phyloP scores from a whole-genome alignment of 2,888 invertebrate species.

The Baccha elongata region DNA sequence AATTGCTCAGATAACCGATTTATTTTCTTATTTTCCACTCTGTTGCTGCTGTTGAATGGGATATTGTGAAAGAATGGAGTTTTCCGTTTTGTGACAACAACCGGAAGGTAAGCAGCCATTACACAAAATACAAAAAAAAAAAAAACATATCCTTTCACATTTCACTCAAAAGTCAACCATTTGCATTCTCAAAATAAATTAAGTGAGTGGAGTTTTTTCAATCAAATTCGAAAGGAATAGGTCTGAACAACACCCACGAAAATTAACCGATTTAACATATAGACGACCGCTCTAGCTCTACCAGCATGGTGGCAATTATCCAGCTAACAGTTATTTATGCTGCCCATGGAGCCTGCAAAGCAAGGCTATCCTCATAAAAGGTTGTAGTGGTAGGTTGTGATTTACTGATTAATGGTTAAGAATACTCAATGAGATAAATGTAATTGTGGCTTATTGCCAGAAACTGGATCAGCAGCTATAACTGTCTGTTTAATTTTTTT shows the following conservation, averaged over 20 bases:
- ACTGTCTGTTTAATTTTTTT: not conserved
- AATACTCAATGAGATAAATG: conserved; percentile 57
- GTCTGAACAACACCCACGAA: conserved; percentile 42
- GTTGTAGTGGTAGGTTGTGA: conserved; percentile 37
- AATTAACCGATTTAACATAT: conserved; percentile 8
- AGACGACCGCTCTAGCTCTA: conserved; percentile 3
- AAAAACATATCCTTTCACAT: conserved; percentile 32
- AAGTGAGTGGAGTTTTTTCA: conserved; percentile 1
- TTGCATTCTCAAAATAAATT: not conserved
- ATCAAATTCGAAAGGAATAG: conserved; percentile 30
- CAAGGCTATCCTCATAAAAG: conserved; percentile 27
- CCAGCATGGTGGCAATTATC: conserved; percentile 17
- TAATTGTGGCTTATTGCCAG: conserved; percentile 40
- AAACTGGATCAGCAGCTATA: conserved; percentile 16
- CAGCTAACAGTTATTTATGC: conserved; percentile 12
- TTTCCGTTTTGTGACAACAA: conserved; percentile 47
- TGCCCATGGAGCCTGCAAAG: not conserved
- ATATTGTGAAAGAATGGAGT: conserved; percentile 40
- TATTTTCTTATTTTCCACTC: conserved; percentile 29
- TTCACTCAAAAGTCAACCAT: conserved; percentile 27
- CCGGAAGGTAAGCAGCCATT: conserved; percentile 41
- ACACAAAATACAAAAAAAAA: too few relatives aligned
- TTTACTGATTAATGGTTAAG: conserved; percentile 53
- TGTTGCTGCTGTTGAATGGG: not conserved
- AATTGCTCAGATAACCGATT: conserved; percentile 31